Conservation (phyloP, 2,888 invertebrate genomes). For the Meta bourneti region DNA sequence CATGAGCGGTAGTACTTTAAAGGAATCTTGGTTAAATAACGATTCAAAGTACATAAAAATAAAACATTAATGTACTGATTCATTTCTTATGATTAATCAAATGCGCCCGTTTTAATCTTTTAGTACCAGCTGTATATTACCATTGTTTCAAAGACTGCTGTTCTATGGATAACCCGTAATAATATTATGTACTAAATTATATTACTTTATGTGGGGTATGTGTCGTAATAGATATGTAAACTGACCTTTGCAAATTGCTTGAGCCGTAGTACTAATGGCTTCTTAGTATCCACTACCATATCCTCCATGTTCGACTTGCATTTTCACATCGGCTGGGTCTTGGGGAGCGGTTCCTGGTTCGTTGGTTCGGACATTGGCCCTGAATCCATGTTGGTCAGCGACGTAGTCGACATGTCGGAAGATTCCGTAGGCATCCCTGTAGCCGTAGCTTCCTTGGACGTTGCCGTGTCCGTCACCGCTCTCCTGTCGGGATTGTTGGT, state of each 20-base stretch:
- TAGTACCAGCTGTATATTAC: too few species aligned
- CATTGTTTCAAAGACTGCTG: too few species aligned
- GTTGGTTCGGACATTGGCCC: constrained; percentile 73
- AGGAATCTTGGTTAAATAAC: too few species aligned
- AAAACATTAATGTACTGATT: too few species aligned
- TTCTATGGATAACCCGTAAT: too few species aligned
- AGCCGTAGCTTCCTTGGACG: constrained; percentile 68
- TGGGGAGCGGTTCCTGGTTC: constrained; percentile 69
- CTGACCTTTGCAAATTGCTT: constrained; percentile 38
- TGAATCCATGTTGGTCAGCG: constrained; percentile 71
- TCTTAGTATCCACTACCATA: constrained; percentile 40
- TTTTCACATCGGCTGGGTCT: constrained; percentile 67
- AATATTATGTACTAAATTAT: too few species aligned
- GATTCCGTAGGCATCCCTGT: constrained; percentile 72
- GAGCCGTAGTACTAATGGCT: background rate
- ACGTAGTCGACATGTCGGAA: constrained; percentile 75
- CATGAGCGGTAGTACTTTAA: too few species aligned
- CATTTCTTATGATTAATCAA: too few species aligned
- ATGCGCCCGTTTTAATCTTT: too few species aligned
- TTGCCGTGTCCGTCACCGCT: constrained; percentile 67
- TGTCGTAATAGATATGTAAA: too few species aligned
- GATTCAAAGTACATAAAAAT: too few species aligned
- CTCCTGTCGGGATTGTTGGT: constrained; percentile 58
- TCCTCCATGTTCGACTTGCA: constrained; percentile 63
- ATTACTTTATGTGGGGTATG: too few species aligned